These are phyloP conservation scores for Amia ocellicauda DNA, from an alignment of 2,113 vertebrate species.

Conservation along the genomic window DNA sequence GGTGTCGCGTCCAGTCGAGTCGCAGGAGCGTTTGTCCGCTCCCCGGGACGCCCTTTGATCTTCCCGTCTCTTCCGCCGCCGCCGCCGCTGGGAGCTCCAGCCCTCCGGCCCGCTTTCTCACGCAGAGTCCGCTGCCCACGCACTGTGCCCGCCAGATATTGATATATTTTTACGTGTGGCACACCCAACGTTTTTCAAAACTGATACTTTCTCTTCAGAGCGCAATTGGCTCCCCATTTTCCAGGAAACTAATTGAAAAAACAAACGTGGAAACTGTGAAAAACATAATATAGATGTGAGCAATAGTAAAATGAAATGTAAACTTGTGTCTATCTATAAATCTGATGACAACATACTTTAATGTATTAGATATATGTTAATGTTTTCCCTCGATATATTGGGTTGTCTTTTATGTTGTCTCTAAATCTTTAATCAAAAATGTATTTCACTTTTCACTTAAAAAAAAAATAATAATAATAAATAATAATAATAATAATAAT, in stretches of 20 bases:
- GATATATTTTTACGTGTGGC: background rate
- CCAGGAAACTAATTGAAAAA: too few relatives aligned
- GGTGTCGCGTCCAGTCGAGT: conserved; percentile 52
- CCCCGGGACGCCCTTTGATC: conserved; percentile 63
- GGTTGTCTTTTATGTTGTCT: too few relatives aligned
- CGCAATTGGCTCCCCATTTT: too few relatives aligned
- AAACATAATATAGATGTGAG: too few relatives aligned
- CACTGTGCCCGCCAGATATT: background rate
- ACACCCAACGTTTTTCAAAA: too few relatives aligned
- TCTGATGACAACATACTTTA: background rate
- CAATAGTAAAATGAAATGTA: too few relatives aligned
- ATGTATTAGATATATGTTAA: background rate
- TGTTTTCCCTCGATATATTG: background rate
- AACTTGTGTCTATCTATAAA: too few relatives aligned
- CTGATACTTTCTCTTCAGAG: too few relatives aligned
- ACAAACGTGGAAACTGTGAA: too few relatives aligned
- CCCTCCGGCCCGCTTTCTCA: too few relatives aligned
- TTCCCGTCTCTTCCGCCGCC: conserved; percentile 19
- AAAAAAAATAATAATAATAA: background rate
- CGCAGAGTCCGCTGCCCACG: background rate
- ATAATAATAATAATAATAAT: background rate
- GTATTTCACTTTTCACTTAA: too few relatives aligned
- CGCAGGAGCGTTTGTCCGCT: conserved; percentile 60
- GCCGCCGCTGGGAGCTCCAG: conserved; percentile 3
- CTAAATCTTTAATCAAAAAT: too few relatives aligned